These are phyloP conservation scores for Rotaria sp. DNA, from an alignment of 2,888 invertebrate genomes.

Conservation along the genomic window DNA sequence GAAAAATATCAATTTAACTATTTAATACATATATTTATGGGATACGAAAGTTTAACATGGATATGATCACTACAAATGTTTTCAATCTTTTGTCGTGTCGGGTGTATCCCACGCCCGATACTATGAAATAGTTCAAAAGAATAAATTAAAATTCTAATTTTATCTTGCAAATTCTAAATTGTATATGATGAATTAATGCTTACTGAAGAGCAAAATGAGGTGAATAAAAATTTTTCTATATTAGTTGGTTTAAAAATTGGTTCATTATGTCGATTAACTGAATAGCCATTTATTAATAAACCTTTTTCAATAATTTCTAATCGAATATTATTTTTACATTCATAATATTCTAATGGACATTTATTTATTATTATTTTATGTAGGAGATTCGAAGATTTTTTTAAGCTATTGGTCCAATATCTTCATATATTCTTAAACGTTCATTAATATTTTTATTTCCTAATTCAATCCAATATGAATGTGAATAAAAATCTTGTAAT, in stretches of 20 bases:
- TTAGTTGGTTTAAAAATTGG: slow-evolving; percentile 26
- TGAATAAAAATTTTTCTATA: slow-evolving; percentile 44
- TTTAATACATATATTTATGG: no score
- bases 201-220: no score
- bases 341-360: slow-evolving; percentile 36
- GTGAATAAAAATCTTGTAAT: not conserved
- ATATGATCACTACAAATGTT: no score
- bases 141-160: no score
- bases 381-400: not conserved
- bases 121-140: no score
- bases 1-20: no score
- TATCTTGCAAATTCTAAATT: no score
- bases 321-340: slow-evolving; percentile 31
- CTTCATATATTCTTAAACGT: not conserved
- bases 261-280: slow-evolving; percentile 25
- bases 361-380: not conserved
- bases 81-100: no score
- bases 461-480: not conserved
- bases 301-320: not conserved
- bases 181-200: no score
- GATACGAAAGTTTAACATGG: no score
- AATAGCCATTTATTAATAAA: slow-evolving; percentile 32
- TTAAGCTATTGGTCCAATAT: not conserved
- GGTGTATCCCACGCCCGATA: no score
- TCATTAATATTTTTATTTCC: not conserved